A percentile compares a stretch with the other conserved stretches of the same genome.
phyloP scores from a whole-genome alignment of 2,888 invertebrate genomes.

The Pyrocoelia pectoralis region DNA sequence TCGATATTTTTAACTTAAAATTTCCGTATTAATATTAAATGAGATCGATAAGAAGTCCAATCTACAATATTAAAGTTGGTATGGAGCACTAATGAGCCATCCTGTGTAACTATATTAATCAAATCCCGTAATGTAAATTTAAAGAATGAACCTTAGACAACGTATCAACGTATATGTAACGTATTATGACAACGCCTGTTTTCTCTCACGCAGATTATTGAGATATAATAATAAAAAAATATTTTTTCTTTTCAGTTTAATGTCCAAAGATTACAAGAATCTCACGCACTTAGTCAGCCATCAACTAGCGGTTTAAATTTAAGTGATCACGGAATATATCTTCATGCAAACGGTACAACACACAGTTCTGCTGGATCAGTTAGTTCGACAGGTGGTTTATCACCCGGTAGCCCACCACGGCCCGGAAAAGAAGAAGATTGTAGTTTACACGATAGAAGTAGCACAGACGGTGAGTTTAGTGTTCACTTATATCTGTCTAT shows the following conservation, averaged over 20 bases:
- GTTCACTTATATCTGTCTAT: not conserved
- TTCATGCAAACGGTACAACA: slow-evolving; percentile 53
- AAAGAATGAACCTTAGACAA: too few relatives aligned
- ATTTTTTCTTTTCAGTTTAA: slow-evolving; percentile 58
- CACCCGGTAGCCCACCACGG: slow-evolving; percentile 58
- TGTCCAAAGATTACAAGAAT: slow-evolving; percentile 60
- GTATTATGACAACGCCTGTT: too few relatives aligned
- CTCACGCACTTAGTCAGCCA: slow-evolving; percentile 56
- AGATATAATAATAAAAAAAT: too few relatives aligned
- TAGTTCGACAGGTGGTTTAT: slow-evolving; percentile 59
- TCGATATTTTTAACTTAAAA: too few relatives aligned
- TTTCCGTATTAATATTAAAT: too few relatives aligned
- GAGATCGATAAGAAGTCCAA: too few relatives aligned
- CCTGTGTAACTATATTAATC: too few relatives aligned
- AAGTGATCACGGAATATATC: slow-evolving; percentile 56
- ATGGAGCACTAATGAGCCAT: too few relatives aligned
- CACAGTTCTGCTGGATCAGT: slow-evolving; percentile 60
- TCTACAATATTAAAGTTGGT: too few relatives aligned
- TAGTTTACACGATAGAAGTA: slow-evolving; percentile 68
- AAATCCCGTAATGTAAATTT: too few relatives aligned
- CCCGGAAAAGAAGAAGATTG: slow-evolving; percentile 72
- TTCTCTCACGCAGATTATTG: too few relatives aligned
- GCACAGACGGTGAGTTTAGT: slow-evolving; percentile 64
- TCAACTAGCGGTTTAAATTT: slow-evolving; percentile 43
- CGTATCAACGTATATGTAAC: too few relatives aligned